A percentile compares a stretch with the other conserved stretches of the same genome.
These are phyloP conservation scores for Oenanthe oenanthe DNA, from an alignment of 2,113 vertebrate species.

Conservation along the genomic window DNA sequence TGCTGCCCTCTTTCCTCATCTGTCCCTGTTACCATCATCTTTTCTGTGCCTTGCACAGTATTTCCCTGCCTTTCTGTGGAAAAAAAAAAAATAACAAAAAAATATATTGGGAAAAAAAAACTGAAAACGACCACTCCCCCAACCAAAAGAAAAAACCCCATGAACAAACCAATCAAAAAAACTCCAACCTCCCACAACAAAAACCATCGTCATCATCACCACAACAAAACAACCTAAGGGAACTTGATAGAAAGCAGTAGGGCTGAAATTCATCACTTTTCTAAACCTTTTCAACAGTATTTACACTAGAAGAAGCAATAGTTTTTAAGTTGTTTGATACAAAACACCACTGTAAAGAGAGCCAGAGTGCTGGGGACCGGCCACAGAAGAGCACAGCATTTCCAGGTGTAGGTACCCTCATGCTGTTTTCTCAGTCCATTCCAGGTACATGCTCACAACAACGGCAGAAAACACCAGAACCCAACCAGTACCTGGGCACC, in stretches of 20 bases:
- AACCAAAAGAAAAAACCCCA: background rate
- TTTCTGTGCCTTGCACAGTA: background rate
- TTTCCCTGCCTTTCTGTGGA: background rate
- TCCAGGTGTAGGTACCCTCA: background rate
- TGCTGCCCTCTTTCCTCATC: background rate
- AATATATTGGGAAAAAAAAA: no score
- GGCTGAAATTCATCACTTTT: background rate
- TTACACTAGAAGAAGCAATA: background rate
- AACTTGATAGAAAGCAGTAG: background rate
- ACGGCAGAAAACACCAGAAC: fast-evolving
- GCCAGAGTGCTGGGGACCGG: background rate
- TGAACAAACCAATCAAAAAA: background rate
- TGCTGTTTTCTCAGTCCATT: background rate
- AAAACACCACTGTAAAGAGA: fast-evolving
- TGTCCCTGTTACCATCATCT: background rate
- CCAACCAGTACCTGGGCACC: background rate
- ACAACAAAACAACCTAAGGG: background rate
- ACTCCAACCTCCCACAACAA: background rate
- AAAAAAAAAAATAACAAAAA: background rate
- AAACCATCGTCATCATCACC: background rate
- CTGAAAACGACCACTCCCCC: background rate
- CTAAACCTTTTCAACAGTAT: background rate
- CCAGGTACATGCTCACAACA: background rate
- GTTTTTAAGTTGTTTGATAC: no score
- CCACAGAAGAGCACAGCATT: background rate